A percentile compares a stretch with the other conserved stretches of the same genome.
Conservation (phyloP, 2,888 invertebrate species). For the Hypselothyrea guttata region DNA sequence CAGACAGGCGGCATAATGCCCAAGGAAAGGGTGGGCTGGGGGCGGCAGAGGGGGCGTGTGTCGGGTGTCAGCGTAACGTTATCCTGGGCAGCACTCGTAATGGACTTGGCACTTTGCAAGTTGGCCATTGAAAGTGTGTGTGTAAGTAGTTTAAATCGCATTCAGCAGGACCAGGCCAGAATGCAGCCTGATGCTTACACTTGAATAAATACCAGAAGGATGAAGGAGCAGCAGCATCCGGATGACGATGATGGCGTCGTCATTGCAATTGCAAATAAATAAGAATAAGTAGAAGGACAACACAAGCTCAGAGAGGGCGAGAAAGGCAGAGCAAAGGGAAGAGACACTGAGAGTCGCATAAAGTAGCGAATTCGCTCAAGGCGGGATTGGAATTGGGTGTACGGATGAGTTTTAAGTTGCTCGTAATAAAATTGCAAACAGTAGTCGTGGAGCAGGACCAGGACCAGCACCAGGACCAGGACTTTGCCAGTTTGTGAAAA, state of each 20-base stretch:
- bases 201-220: slow-evolving; percentile 68
- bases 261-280: slow-evolving; percentile 76
- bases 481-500: slow-evolving; percentile 43
- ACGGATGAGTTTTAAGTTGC: slow-evolving; percentile 66
- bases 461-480: no score
- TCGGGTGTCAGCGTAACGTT: slow-evolving; percentile 32
- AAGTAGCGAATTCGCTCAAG: background rate
- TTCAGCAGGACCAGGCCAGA: slow-evolving; percentile 43
- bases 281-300: slow-evolving; percentile 70
- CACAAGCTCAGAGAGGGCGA: slow-evolving; percentile 50
- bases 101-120: slow-evolving; percentile 75
- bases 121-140: slow-evolving; percentile 74
- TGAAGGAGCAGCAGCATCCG: slow-evolving; percentile 14
- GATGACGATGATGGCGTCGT: slow-evolving; percentile 60
- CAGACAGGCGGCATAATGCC: slow-evolving; percentile 50
- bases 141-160: slow-evolving; percentile 78
- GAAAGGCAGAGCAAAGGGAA: background rate
- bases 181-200: slow-evolving; percentile 64
- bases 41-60: background rate
- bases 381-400: slow-evolving; percentile 22
- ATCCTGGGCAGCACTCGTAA: slow-evolving; percentile 59
- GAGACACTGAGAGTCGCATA: no score
- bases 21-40: slow-evolving; percentile 9
- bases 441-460: slow-evolving; percentile 7
- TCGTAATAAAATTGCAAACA: slow-evolving; percentile 70